A percentile compares a stretch with the other conserved stretches of the same genome.
Conservation (phyloP, 2,797 vertebrate genomes). For the Microhierax caerulescens region DNA sequence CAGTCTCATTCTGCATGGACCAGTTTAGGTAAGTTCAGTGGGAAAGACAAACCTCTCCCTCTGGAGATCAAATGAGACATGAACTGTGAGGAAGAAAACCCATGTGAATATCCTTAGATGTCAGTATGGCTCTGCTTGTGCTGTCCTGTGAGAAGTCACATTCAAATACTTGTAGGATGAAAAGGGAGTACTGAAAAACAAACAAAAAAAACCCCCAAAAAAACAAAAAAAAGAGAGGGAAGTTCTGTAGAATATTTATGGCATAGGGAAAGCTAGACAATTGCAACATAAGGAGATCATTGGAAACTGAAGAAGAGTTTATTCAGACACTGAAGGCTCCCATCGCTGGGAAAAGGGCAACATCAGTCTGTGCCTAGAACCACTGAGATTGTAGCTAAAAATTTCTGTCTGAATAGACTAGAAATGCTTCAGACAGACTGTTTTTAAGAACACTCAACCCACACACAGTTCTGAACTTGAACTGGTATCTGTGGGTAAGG, state of each 20-base stretch:
- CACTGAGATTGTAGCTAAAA: neutral
- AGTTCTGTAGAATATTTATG: neutral
- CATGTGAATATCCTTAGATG: neutral
- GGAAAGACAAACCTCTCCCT: neutral
- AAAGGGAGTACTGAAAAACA: neutral
- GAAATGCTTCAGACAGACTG: neutral
- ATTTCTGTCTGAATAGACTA: neutral
- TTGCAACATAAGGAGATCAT: neutral
- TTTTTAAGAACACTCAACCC: neutral
- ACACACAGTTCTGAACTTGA: neutral
- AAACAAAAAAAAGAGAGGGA: neutral
- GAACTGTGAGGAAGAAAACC: neutral
- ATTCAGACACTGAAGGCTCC: neutral
- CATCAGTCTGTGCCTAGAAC: neutral
- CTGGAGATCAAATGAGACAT: neutral
- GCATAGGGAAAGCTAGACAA: neutral
- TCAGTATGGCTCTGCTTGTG: neutral
- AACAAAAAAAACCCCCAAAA: too few species aligned
- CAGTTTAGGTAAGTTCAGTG: neutral
- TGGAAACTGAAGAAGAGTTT: neutral
- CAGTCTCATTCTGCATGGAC: neutral
- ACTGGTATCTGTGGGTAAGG: neutral
- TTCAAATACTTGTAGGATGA: neutral
- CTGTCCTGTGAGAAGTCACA: neutral
- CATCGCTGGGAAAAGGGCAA: neutral